phyloP scores from a whole-genome alignment of 2,888 invertebrate genomes.

The Mimumesa dahlbomi region DNA sequence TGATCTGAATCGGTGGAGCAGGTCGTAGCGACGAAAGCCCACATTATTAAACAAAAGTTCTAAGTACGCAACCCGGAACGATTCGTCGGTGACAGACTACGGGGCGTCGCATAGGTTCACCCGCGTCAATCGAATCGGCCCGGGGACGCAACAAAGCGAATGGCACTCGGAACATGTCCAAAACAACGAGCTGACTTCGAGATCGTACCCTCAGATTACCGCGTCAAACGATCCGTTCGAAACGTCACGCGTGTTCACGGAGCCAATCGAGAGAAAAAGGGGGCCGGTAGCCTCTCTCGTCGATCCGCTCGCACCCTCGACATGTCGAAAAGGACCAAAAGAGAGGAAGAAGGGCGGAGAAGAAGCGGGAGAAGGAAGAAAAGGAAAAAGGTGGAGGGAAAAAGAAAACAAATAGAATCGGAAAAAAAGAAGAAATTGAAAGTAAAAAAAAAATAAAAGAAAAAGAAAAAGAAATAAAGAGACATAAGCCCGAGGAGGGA shows the following conservation, averaged over 20 bases:
- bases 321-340: not conserved
- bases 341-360: not conserved
- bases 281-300: not conserved
- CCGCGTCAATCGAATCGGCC: not conserved
- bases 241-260: slow-evolving; percentile 13
- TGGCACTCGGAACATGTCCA: slow-evolving; percentile 6
- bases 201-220: slow-evolving; percentile 3
- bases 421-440: no score
- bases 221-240: slow-evolving; percentile 14
- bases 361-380: not conserved
- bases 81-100: not conserved
- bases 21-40: no score
- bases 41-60: no score
- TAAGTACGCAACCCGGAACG: not conserved
- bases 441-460: no score
- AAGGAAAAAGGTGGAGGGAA: not conserved
- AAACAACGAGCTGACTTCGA: slow-evolving; percentile 10
- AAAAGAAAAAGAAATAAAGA: slow-evolving; percentile 22
- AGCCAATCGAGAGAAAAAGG: not conserved
- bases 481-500: slow-evolving; percentile 15
- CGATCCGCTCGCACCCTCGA: slow-evolving; percentile 27
- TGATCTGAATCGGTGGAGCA: no score
- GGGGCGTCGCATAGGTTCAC: not conserved
- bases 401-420: not conserved
- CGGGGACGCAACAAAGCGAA: slow-evolving; percentile 1